Evolutionary conservation across 1,140 invertebrate species (phyloP), one percentile per base, ranked within the genome.

Genomic region (Drosophila pectinifera): DNA sequence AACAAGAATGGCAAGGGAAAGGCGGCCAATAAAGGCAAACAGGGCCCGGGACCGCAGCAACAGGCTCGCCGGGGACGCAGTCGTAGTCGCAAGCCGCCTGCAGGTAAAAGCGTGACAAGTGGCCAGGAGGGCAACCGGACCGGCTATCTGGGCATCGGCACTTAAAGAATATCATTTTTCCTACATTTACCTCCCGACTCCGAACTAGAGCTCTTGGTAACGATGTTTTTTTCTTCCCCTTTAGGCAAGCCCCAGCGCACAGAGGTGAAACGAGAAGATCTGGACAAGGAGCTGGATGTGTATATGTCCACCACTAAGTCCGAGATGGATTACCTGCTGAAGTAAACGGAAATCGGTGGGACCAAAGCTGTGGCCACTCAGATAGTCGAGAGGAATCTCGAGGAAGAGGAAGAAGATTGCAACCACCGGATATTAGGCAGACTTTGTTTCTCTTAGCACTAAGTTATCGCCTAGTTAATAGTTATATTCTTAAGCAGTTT

Each of bases 301-400:
- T 92, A 92, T 26, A 92, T 92, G 91, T 91, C 91, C 34, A 92
- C 88, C 57, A 91, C 91, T 38, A 92, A 91, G 59, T 82, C 84
- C 6, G 84, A 83, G 26, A 90, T 88, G 85, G 91, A 91, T 55
- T 92, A 74, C 61, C 54, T 91, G 53, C 36, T 91, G 0, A 91
- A 91, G 69, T 90, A 88, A 42, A 49, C 26, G 16, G 8, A 38
- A 26, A 39, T 13, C 11, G 16, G 39, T 46, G 49, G 22, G 28
- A 68, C 54, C 63, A 72, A 73, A 68, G 43, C 43, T 16, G 14
- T 10, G 34, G n/a, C 22, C n/a, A 36, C n/a, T 54, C 31, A 20
- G 24, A 6, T 1, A 24, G 28, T 16, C 14, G 18, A 31, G 49
- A 38, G 26, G 8, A 42, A 22, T 36, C 13, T 53, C 18, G n/a